Percentiles rank a stretch among this genome's conserved stretches.
phyloP scores from a whole-genome alignment of 2,113 vertebrate genomes.

The Dromiciops gliroides region DNA sequence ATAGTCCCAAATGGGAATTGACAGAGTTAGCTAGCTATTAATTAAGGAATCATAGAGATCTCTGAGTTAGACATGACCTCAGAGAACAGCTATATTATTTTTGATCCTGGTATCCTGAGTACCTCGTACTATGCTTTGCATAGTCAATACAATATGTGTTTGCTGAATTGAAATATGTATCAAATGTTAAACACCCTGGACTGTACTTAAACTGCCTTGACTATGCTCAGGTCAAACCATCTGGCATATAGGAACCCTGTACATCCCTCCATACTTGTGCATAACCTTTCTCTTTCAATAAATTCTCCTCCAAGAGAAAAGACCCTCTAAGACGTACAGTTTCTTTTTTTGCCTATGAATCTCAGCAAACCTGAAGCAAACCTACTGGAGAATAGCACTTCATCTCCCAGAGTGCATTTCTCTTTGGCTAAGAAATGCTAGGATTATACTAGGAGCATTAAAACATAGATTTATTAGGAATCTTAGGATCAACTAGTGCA shows the following conservation, averaged over 20 bases:
- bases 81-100: not conserved
- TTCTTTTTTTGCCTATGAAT: not conserved
- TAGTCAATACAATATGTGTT: not conserved
- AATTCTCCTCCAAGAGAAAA: not conserved
- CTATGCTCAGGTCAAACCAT: not conserved
- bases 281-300: not conserved
- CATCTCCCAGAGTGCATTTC: not conserved
- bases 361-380: not conserved
- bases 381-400: not conserved
- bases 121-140: not conserved
- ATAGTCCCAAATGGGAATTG: not conserved
- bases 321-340: not conserved
- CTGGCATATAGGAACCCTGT: not conserved
- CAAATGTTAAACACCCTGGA: not conserved
- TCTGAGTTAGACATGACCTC: not conserved
- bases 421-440: not conserved
- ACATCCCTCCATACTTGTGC: not conserved
- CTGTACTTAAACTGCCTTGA: not conserved
- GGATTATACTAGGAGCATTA: not conserved
- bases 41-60: not conserved
- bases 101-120: not conserved
- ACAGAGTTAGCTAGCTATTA: not conserved
- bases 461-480: not conserved
- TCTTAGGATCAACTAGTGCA: not conserved
- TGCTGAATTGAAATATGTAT: not conserved